These are phyloP conservation scores for Erpobdella octoculata DNA, from an alignment of 2,888 invertebrate genomes.

Conservation along the genomic window DNA sequence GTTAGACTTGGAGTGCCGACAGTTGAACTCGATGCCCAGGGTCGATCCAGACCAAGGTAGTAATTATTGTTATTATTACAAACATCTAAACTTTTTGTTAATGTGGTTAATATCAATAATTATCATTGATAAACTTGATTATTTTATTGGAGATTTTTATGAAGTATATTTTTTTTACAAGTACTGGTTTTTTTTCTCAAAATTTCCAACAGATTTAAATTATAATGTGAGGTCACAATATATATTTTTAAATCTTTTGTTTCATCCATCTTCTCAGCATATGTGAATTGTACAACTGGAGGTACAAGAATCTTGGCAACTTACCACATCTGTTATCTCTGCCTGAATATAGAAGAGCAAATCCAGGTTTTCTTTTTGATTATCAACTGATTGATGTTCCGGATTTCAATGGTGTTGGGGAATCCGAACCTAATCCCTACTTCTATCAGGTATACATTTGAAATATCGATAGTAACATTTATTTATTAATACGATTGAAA, in stretches of 20 bases:
- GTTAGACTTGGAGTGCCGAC: constrained; percentile 93
- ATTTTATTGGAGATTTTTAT: neutral
- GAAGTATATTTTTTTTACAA: neutral
- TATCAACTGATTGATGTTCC: constrained; percentile 93
- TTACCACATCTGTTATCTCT: constrained; percentile 75
- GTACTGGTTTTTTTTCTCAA: neutral
- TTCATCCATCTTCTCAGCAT: constrained; percentile 60
- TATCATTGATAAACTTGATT: neutral
- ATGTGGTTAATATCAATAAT: neutral
- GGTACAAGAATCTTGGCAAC: constrained; percentile 90
- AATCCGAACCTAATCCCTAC: constrained; percentile 93
- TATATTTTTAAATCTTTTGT: too few relatives aligned
- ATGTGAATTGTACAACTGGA: constrained; percentile 87
- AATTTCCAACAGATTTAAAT: too few relatives aligned
- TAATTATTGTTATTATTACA: neutral
- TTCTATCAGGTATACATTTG: constrained; percentile 75
- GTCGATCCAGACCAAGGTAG: constrained; percentile 59
- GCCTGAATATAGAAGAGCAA: constrained; percentile 78
- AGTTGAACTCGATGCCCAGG: constrained; percentile 93
- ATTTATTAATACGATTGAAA: too few relatives aligned
- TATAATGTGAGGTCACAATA: too few relatives aligned
- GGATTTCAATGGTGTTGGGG: constrained; percentile 90
- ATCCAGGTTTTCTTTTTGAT: constrained; percentile 83
- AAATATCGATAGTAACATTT: neutral
- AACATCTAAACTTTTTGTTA: neutral